These are phyloP conservation scores for Albula glossodonta DNA, from an alignment of 2,113 vertebrate genomes.

Conservation along the genomic window DNA sequence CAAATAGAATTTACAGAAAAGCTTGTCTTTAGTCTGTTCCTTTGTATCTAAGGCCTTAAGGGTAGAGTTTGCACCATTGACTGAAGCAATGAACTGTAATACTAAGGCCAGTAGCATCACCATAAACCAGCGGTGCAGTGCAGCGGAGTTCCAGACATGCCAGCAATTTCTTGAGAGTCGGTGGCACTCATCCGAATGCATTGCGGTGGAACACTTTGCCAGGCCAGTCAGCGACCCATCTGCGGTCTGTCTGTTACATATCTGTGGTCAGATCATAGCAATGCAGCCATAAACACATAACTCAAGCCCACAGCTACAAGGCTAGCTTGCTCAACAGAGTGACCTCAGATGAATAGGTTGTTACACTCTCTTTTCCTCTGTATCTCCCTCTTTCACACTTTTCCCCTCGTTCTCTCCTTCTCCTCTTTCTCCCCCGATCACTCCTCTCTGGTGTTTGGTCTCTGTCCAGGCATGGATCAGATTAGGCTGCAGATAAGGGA, in stretches of 20 bases:
- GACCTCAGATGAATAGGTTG: not conserved
- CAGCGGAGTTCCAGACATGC: not conserved
- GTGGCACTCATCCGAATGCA: not conserved
- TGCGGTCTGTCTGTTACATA: conserved; percentile 35
- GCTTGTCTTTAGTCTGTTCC: not conserved
- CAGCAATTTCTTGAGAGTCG: not conserved
- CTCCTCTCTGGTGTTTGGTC: too few relatives aligned
- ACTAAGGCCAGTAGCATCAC: not conserved
- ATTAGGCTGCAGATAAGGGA: not conserved
- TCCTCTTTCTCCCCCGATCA: not conserved
- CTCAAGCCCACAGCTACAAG: not conserved
- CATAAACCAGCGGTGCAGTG: not conserved
- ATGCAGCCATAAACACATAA: conserved; percentile 37
- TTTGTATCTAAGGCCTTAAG: not conserved
- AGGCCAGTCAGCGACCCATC: conserved; percentile 26
- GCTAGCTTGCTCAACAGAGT: not conserved
- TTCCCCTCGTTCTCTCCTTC: not conserved
- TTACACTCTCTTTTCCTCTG: not conserved
- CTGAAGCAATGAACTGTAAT: not conserved
- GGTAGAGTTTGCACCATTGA: not conserved
- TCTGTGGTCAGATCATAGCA: conserved; percentile 19
- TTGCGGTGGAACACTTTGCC: not conserved
- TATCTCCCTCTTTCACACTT: not conserved
- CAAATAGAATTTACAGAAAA: not conserved
- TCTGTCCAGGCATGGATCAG: not conserved